These are phyloP conservation scores for Choristoneura fumiferana DNA, from an alignment of 1,140 invertebrate species.

Conservation along the genomic window DNA sequence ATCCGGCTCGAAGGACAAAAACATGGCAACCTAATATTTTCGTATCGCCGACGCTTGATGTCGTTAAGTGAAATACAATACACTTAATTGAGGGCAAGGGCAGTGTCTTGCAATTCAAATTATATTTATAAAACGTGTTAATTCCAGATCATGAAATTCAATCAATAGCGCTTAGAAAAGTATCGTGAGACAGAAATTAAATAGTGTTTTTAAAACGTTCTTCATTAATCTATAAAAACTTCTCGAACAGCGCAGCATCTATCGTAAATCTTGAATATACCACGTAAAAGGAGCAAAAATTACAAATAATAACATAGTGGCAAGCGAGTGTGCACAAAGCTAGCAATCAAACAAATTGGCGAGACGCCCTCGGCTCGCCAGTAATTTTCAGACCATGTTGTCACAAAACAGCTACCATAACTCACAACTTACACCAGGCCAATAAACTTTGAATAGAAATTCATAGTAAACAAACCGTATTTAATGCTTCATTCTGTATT, in stretches of 20 bases:
- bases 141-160: constrained; percentile 18
- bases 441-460: constrained; percentile 1
- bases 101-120: constrained; percentile 8
- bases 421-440: not conserved
- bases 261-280: not conserved
- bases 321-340: not conserved
- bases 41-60: constrained; percentile 24
- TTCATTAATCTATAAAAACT: constrained; percentile 2
- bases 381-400: not conserved
- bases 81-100: constrained; percentile 31
- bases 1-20: constrained; percentile 42
- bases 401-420: constrained; percentile 1
- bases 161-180: not conserved
- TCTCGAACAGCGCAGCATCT: not conserved
- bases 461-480: constrained; percentile 11
- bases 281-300: not conserved
- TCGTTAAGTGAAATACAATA: constrained; percentile 28
- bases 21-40: constrained; percentile 29
- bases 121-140: constrained; percentile 19
- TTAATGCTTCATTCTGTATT: constrained; percentile 17
- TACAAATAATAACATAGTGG: not conserved
- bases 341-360: not conserved
- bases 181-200: not conserved
- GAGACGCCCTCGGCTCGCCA: not conserved
- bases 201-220: constrained; percentile 1